phyloP scores from a whole-genome alignment of 2,113 vertebrate genomes.

The Lonchura striata region DNA sequence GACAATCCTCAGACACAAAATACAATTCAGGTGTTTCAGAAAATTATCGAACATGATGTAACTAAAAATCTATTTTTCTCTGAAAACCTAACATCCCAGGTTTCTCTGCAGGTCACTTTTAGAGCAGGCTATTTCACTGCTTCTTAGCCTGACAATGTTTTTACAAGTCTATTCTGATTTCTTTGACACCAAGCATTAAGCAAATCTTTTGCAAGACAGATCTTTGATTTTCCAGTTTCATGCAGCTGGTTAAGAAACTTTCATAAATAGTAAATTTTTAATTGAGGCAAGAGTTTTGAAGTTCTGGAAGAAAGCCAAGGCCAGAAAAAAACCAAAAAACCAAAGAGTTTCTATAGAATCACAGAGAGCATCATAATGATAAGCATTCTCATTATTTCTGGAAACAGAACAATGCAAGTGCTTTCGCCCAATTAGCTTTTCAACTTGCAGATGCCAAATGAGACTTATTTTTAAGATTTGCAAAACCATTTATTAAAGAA shows the following conservation, averaged over 20 bases:
- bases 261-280: neutral
- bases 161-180: neutral
- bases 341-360: neutral
- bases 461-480: conserved; percentile 34
- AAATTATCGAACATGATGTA: neutral
- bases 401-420: conserved; percentile 36
- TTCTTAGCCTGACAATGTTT: neutral
- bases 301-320: conserved; percentile 9
- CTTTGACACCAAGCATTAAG: neutral
- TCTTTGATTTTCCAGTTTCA: neutral
- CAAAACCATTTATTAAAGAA: conserved; percentile 23
- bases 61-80: neutral
- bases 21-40: neutral
- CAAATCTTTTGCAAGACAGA: neutral
- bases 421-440: conserved; percentile 44
- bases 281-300: neutral
- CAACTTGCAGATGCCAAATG: conserved; percentile 33
- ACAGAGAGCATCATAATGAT: conserved; percentile 21
- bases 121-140: neutral
- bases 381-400: neutral
- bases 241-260: neutral
- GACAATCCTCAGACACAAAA: neutral
- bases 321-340: neutral
- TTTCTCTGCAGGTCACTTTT: neutral
- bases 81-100: neutral